phyloP scores from a whole-genome alignment of 2,888 invertebrate genomes.

The Pteria penguin region DNA sequence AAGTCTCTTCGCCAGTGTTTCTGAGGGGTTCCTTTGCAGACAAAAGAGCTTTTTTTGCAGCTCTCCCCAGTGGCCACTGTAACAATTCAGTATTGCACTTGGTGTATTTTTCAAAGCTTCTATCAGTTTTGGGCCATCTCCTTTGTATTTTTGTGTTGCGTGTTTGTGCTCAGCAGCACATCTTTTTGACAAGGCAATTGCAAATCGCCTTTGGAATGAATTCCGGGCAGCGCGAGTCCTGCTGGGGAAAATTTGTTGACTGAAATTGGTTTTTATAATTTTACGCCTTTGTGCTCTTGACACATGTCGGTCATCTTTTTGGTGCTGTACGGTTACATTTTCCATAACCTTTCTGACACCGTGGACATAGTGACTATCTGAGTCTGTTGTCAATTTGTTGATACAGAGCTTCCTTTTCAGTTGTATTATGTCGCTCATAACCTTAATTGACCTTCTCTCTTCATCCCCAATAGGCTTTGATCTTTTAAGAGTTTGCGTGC shows the following conservation, averaged over 20 bases:
- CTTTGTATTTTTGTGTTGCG: neutral
- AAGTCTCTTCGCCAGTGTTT: slow-evolving; percentile 12
- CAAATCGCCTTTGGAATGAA: neutral
- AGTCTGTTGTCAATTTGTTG: too few relatives aligned
- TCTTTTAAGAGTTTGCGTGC: too few relatives aligned
- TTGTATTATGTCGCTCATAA: too few relatives aligned
- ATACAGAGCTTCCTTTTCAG: too few relatives aligned
- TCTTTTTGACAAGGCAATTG: slow-evolving; percentile 17
- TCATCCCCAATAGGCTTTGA: too few relatives aligned
- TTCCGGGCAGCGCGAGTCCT: neutral
- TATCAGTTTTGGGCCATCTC: slow-evolving; percentile 10
- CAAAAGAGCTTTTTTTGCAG: neutral
- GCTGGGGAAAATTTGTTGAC: neutral
- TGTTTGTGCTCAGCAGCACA: slow-evolving; percentile 13
- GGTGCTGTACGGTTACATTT: too few relatives aligned
- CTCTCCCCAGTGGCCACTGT: slow-evolving; percentile 1
- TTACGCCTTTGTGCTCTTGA: neutral
- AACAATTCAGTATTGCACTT: slow-evolving; percentile 14
- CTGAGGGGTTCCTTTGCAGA: neutral
- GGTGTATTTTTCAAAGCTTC: neutral
- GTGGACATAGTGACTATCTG: too few relatives aligned
- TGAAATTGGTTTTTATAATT: neutral
- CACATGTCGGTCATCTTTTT: neutral
- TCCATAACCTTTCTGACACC: too few relatives aligned
- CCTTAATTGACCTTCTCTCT: too few relatives aligned